Base-by-base conservation (phyloP, 2,888 invertebrate genomes). In the Philereme vetulata region DNA sequence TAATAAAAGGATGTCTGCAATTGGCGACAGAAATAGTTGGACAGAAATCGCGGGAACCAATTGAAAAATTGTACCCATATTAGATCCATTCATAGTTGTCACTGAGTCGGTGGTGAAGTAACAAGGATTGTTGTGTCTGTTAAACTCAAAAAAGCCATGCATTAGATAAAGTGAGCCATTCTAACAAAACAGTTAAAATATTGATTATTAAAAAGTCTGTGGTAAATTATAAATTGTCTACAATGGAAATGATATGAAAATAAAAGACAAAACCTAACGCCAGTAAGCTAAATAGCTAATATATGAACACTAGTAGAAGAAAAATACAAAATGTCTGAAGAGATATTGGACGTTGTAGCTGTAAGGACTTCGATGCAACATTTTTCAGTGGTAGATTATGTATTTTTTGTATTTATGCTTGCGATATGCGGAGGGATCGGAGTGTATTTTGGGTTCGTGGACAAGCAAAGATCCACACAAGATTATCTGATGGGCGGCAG, bases 401-500 rank as follows among this genome's bases (percentile, higher is more conserved):
- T 92, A 0, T 93, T 96, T 50, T 96, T 96, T 75, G 86, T 94
- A 9, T 72, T 93, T 0, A 96, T 97, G 96, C 87, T 97, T 60
- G 77, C 93, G 4, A 83, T 95, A 40, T 97, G 96, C 76, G 94
- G 96, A 36, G 88, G 93, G 4, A 95, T 97, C 57, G 97, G 97
- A 7, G 82, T 97, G 58, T 97, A 96, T 82, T 97, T 96, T 77
- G 97, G 96, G 5, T 96, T 96, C 76, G 86, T 95, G 66, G 94
- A 95, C 60, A 95, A 95, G 72, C 72, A 89, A 75, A 75, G 82
- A 66, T 83, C 89, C 1, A 93, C 95, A 1, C 95, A 95, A 74
- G 95, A 96, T 70, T 97, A 97, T 81, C 92, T 97, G 67, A 95
- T 97, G 85, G 97, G 97, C 5, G 96, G 96, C 5, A 93, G 96